Percentiles rank a stretch among this genome's conserved stretches.
Conservation (phyloP, 2,888 invertebrate species). For the Sicus ferrugineus region DNA sequence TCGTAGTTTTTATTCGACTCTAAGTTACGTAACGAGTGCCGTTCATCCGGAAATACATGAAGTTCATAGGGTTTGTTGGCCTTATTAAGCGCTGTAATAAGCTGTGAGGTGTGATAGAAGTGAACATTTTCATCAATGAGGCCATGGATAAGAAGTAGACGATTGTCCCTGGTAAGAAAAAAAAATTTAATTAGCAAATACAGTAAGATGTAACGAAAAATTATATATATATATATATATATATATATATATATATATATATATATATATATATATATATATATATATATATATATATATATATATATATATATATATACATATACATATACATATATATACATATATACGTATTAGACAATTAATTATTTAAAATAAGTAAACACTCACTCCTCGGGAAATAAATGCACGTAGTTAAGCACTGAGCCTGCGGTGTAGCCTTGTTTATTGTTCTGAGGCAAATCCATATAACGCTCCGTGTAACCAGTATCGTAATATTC, state of each 20-base stretch:
- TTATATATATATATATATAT: too few relatives aligned
- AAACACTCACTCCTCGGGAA: slow-evolving; percentile 86
- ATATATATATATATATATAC: too few relatives aligned
- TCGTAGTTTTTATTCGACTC: slow-evolving; percentile 97
- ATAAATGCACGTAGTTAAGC: slow-evolving; percentile 81
- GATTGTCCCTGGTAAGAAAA: slow-evolving; percentile 77
- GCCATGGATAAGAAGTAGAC: slow-evolving; percentile 95
- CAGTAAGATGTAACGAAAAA: background rate
- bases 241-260: too few relatives aligned
- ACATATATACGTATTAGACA: background rate
- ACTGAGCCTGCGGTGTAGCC: slow-evolving; percentile 89
- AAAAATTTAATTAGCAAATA: background rate
- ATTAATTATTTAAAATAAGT: background rate
- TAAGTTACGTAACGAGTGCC: slow-evolving; percentile 92
- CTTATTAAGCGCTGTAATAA: slow-evolving; percentile 88
- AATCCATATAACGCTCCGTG: slow-evolving; percentile 96
- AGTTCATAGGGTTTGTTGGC: slow-evolving; percentile 96
- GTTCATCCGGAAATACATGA: slow-evolving; percentile 95
- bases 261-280: too few relatives aligned
- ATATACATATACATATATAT: too few relatives aligned
- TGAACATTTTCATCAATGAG: slow-evolving; percentile 99
- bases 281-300: too few relatives aligned
- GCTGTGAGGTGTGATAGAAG: slow-evolving; percentile 92
- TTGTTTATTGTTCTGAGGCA: slow-evolving; percentile 76
- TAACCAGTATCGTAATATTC: slow-evolving; percentile 97